A percentile compares a stretch with the other conserved stretches of the same genome.
These are phyloP conservation scores for Neoascia interrupta DNA, from an alignment of 2,888 invertebrate species.

Conservation along the genomic window DNA sequence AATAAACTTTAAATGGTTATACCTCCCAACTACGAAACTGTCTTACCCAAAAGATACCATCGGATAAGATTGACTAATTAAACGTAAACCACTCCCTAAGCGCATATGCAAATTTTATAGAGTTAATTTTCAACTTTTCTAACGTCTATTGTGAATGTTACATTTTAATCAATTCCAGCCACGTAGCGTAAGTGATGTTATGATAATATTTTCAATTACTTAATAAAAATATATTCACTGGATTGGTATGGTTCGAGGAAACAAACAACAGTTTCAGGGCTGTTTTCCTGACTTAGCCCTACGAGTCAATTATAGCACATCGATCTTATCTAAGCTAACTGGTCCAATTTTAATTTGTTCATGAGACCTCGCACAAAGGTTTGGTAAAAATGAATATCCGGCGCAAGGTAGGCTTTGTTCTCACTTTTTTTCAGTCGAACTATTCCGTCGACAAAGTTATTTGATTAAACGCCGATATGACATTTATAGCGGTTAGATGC, in stretches of 20 bases:
- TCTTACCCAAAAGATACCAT: no score
- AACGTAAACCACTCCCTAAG: background rate
- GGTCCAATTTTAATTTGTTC: slow-evolving; percentile 27
- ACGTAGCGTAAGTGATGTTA: background rate
- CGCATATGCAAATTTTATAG: slow-evolving; percentile 19
- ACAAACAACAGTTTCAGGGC: no score
- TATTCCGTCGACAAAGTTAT: slow-evolving; percentile 13
- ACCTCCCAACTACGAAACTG: no score
- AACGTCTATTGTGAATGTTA: background rate
- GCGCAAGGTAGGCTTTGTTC: slow-evolving; percentile 24
- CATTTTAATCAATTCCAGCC: slow-evolving; percentile 14
- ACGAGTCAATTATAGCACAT: no score
- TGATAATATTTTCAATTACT: slow-evolving; percentile 6
- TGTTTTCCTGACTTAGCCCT: no score
- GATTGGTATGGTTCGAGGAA: no score
- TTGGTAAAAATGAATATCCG: slow-evolving; percentile 55
- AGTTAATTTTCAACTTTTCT: background rate
- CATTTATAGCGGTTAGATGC: slow-evolving; percentile 38
- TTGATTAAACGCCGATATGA: slow-evolving; percentile 37
- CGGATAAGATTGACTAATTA: slow-evolving; percentile 15
- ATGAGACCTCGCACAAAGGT: no score
- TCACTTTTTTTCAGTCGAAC: slow-evolving; percentile 21
- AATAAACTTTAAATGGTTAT: no score
- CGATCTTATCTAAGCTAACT: slow-evolving; percentile 11
- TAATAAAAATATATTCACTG: slow-evolving; percentile 27